Evolutionary conservation across 2,797 vertebrate genomes (phyloP), one percentile per base, ranked within the genome.

Genomic region (Gadopsis marmoratus): DNA sequence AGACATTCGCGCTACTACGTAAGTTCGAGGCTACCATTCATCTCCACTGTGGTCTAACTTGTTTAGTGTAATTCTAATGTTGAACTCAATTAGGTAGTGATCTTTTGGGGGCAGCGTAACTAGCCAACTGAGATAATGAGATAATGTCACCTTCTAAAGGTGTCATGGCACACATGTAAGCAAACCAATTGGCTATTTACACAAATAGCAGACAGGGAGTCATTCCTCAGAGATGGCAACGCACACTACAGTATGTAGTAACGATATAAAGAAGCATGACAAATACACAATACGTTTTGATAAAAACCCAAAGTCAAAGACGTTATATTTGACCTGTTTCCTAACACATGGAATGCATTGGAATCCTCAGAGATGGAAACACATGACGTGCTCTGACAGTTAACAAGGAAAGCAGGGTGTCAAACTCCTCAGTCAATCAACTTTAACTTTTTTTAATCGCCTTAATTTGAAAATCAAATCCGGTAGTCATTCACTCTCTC

Each of bases 101-200:
- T 78, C 71, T 83, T 71, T 73, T 29, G 1, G 14, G 39, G 31
- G 5, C 13, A 54, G 48, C 17, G 8, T 7, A 26, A 47, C 5
- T n/a, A 50, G 63, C 16, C 33, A 7, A 62, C n/a, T n/a, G n/a
- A n/a, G n/a, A n/a, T n/a, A 0, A 7, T 82, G 54, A 76, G 17
- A 56, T 35, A 43, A 63, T 5, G 29, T 39, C 21, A n/a, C 31
- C 37, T 7, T 63, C 35, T 37, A 6, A 50, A 53, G 51, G 58
- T 41, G 19, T n/a, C 33, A 37, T 47, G 43, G 47, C 1, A 1
- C 60, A 64, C 14, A 56, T 51, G 31, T 69, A 66, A 58, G 37
- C 79, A 79, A 76, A 76, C 39, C 39, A 33, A 45, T 55, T 23
- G n/a, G 13, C 68, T 78, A 50, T 56, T 77, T 71, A 59, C 70